phyloP scores from a whole-genome alignment of 2,888 invertebrate species.

The Xylota segnis region DNA sequence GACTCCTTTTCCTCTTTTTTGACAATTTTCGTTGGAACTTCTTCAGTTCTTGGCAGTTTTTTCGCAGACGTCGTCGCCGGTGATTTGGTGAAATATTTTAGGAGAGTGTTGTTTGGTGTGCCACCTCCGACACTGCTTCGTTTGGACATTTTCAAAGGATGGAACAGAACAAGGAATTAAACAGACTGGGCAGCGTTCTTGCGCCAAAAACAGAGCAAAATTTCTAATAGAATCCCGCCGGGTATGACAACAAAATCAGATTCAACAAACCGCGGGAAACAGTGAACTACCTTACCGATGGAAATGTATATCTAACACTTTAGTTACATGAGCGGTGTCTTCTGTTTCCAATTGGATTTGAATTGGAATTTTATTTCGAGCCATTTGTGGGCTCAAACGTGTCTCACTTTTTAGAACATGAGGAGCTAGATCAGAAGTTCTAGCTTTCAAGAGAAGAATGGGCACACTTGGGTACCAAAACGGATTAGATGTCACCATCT shows the following conservation, averaged over 20 bases:
- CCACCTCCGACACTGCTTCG: constrained; percentile 78
- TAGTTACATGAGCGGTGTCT: background rate
- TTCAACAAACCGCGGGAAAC: constrained; percentile 2
- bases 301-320: background rate
- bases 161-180: background rate
- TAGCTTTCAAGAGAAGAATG: too few relatives aligned
- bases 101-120: constrained; percentile 86
- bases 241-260: background rate
- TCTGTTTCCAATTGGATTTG: background rate
- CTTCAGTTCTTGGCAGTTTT: constrained; percentile 75
- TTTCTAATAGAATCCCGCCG: constrained; percentile 4
- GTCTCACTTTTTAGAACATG: too few relatives aligned
- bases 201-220: constrained; percentile 39
- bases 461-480: too few relatives aligned
- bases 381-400: too few relatives aligned
- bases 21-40: constrained; percentile 71
- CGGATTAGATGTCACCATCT: too few relatives aligned
- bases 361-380: too few relatives aligned
- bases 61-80: constrained; percentile 84
- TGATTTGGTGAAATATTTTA: constrained; percentile 89
- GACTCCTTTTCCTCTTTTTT: constrained; percentile 55
- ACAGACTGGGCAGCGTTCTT: constrained; percentile 11
- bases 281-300: constrained; percentile 17
- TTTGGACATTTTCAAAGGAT: constrained; percentile 78
- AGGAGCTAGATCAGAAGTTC: too few relatives aligned